Conservation (phyloP, 2,888 invertebrate species). For the Dicycla oo region DNA sequence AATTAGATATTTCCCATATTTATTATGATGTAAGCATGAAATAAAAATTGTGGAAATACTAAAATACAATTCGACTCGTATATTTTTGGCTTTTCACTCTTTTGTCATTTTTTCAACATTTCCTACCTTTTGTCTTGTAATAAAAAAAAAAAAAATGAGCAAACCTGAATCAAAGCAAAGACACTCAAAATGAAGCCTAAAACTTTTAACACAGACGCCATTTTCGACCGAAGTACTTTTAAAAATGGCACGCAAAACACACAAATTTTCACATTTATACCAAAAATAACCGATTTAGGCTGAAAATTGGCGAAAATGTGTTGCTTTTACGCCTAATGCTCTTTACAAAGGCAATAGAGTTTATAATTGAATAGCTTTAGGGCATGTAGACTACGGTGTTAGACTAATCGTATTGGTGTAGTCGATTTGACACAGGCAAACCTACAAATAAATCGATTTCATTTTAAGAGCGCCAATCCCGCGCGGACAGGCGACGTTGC, state of each 20-base stretch:
- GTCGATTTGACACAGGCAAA: constrained; percentile 2
- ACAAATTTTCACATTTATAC: constrained; percentile 4
- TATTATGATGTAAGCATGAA: too few relatives aligned
- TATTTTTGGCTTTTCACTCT: too few relatives aligned
- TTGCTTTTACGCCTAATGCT: constrained; percentile 6
- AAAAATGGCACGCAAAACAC: constrained; percentile 6
- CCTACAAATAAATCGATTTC: neutral
- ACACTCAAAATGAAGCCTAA: neutral
- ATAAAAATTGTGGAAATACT: too few relatives aligned
- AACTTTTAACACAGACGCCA: constrained; percentile 3
- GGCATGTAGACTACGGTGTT: neutral
- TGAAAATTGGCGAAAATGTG: neutral
- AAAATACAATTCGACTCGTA: too few relatives aligned
- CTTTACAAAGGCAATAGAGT: neutral
- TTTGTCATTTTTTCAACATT: too few relatives aligned
- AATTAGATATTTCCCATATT: too few relatives aligned
- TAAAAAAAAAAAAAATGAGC: neutral
- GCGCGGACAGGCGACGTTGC: too few relatives aligned
- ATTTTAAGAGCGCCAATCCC: too few relatives aligned
- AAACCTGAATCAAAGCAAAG: constrained; percentile 16
- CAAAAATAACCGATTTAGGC: constrained; percentile 12
- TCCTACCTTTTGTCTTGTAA: too few relatives aligned
- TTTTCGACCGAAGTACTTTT: constrained; percentile 6
- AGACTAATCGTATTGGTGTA: neutral
- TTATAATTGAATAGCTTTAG: constrained; percentile 7